Conservation (phyloP, 2,797 vertebrate genomes). For the Denticeps clupeoides region DNA sequence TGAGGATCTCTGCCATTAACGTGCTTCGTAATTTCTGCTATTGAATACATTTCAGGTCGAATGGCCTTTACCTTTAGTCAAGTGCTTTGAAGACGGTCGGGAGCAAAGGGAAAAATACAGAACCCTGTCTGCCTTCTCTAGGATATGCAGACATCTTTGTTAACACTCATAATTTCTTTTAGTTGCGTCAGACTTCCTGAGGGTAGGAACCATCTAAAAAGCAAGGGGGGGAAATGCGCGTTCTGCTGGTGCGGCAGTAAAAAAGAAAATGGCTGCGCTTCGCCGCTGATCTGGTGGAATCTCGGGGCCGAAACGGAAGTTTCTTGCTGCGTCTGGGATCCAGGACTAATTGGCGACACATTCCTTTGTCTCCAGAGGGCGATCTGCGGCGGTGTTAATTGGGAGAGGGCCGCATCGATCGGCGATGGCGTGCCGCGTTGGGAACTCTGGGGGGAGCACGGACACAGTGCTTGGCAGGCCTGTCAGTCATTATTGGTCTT, state of each 20-base stretch:
- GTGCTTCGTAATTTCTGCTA: no score
- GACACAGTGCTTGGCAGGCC: not conserved
- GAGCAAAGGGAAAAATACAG: no score
- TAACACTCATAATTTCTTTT: not conserved
- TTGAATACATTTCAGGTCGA: no score
- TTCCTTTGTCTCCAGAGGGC: slow-evolving; percentile 14
- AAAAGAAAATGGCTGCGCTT: not conserved
- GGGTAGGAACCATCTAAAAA: not conserved
- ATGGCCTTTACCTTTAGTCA: no score
- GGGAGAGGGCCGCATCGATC: slow-evolving; percentile 28
- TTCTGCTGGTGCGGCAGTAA: no score
- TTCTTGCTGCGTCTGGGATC: slow-evolving; percentile 14
- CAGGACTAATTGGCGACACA: slow-evolving; percentile 28
- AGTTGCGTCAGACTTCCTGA: not conserved
- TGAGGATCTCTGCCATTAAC: no score
- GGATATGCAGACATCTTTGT: slow-evolving; percentile 1
- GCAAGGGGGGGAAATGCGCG: not conserved
- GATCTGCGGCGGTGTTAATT: slow-evolving; percentile 31
- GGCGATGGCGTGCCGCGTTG: slow-evolving; percentile 13
- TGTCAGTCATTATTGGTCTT: not conserved
- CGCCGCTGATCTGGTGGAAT: slow-evolving; percentile 18
- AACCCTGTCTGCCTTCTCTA: not conserved
- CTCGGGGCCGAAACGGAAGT: slow-evolving; percentile 19
- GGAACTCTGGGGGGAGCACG: slow-evolving; percentile 6
- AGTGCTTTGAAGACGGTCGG: no score